Evolutionary conservation across 2,797 vertebrate genomes (phyloP).

Genomic region (Tauraco hartlaubi): DNA sequence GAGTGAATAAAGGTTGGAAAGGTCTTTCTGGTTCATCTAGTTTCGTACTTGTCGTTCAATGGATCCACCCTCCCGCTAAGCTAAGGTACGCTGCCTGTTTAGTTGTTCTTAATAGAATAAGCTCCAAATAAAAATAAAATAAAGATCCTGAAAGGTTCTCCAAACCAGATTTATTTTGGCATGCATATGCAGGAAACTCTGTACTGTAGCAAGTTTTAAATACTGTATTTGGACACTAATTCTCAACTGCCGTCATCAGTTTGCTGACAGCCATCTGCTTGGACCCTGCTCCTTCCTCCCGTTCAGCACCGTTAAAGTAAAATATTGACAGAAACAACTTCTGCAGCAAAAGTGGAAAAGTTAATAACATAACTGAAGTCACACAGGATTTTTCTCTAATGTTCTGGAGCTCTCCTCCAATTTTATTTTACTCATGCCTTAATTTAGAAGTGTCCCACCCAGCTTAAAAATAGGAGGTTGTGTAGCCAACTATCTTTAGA

Average conservation of each 20-base stretch:
- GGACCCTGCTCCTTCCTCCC: slow-evolving; percentile 78
- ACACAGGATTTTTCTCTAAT: slow-evolving; percentile 33
- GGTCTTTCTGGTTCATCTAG: not conserved
- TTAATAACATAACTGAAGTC: slow-evolving; percentile 64
- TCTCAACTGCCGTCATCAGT: slow-evolving; percentile 79
- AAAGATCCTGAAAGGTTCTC: slow-evolving; percentile 76
- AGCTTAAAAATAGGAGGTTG: slow-evolving; percentile 28
- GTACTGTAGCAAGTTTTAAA: slow-evolving; percentile 79
- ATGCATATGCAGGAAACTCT: slow-evolving; percentile 78
- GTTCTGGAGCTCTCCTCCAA: slow-evolving; percentile 52
- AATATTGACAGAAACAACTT: slow-evolving; percentile 78
- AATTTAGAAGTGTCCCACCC: slow-evolving; percentile 51
- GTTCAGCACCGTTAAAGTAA: slow-evolving; percentile 75
- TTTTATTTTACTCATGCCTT: slow-evolving; percentile 51
- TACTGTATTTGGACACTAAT: slow-evolving; percentile 83
- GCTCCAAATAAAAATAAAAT: slow-evolving; percentile 74
- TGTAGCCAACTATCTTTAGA: slow-evolving; percentile 49
- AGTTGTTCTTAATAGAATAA: slow-evolving; percentile 58
- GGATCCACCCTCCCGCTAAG: not conserved
- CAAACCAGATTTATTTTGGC: slow-evolving; percentile 82
- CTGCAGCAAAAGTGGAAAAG: slow-evolving; percentile 72
- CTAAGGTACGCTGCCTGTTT: not conserved
- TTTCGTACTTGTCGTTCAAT: not conserved
- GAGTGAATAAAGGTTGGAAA: not conserved
- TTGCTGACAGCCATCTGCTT: slow-evolving; percentile 83